Evolutionary conservation across 2,888 invertebrate species (phyloP), one percentile per base, ranked within the genome.

Genomic region (Arenicola marina): DNA sequence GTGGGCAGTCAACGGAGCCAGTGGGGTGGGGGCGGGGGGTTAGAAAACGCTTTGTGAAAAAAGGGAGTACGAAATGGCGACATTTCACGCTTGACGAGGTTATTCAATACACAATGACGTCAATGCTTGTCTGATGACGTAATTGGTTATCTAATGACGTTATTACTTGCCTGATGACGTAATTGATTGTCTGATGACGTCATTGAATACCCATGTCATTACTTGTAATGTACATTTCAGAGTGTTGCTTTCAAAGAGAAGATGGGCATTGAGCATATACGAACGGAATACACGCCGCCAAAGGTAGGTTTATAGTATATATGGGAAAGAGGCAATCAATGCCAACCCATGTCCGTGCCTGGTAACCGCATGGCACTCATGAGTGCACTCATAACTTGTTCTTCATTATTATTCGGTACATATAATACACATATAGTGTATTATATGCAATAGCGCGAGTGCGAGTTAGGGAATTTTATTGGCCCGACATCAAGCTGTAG

Each of bases 271-370:
- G 58, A 62, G n/a, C 34, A 21, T 24, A 26, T 70, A 3, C 26
- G 62, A 46, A 46, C 54, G 1, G 71, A 75, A 4, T 81, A 78
- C 66, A 67, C 67, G 15, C 77, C 75, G 21, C 81, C 80, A 3
- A 78, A 80, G 76, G 81, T 80, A 11, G 1, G 29, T 31, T 33
- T 44, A 24, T 26, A 21, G 3, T 33, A 24, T 46, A n/a, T 46
- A n/a, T 59, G 2, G 18, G 11, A n/a, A 15, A 15, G 43, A 38
- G n/a, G 11, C 11, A 38, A 38, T 38, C 43, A 38, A 38, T 38
- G 43, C 11, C 43, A 15, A 38, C 11, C 11, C 43, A 38, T 15
- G 18, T 18, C 18, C 11, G 11, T 11, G 38, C 18, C 38, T 18
- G 18, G 11, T 38, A 38, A 11, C 38, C 11, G 18, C 18, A 38